Evolutionary conservation across 2,888 invertebrate species (phyloP).

Genomic region (Cerceris rybyensis): DNA sequence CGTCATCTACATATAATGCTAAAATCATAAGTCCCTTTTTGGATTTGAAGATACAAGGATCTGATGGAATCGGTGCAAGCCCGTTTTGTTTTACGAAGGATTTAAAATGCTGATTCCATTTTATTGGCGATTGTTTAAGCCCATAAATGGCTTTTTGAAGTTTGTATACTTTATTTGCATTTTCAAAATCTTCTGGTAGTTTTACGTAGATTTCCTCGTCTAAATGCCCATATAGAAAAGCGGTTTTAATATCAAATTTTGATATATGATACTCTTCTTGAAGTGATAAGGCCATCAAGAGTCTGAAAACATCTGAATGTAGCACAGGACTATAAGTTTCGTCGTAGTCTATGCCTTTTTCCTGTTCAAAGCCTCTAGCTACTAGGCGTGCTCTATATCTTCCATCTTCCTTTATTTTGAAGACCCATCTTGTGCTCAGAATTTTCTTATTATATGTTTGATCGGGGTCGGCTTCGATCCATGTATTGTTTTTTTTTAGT

Average conservation of each 20-base stretch:
- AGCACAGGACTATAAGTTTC: constrained; percentile 21
- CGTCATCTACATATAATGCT: constrained; percentile 28
- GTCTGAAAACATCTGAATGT: background rate
- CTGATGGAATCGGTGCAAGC: constrained; percentile 11
- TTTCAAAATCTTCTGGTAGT: constrained; percentile 23
- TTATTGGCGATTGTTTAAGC: constrained; percentile 5
- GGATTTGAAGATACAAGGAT: constrained; percentile 18
- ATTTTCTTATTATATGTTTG: constrained; percentile 42
- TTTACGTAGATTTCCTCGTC: constrained; percentile 29
- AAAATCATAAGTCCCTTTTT: constrained; percentile 5
- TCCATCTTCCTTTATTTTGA: constrained; percentile 60
- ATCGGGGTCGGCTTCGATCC: constrained; percentile 42
- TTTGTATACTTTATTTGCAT: constrained; percentile 21
- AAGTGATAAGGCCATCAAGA: constrained; percentile 8
- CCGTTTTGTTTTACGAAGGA: constrained; percentile 1
- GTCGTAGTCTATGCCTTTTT: constrained; percentile 12
- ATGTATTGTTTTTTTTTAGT: constrained; percentile 57
- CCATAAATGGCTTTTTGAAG: constrained; percentile 25
- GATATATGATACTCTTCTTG: background rate
- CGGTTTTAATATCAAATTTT: constrained; percentile 28
- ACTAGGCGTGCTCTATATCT: constrained; percentile 15
- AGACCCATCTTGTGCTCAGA: constrained; percentile 58
- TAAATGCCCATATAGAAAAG: constrained; percentile 18
- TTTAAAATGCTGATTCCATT: constrained; percentile 21
- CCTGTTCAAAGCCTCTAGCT: constrained; percentile 17